Conservation (phyloP, 2,888 invertebrate species). For the Carpatolechia fugitivella region DNA sequence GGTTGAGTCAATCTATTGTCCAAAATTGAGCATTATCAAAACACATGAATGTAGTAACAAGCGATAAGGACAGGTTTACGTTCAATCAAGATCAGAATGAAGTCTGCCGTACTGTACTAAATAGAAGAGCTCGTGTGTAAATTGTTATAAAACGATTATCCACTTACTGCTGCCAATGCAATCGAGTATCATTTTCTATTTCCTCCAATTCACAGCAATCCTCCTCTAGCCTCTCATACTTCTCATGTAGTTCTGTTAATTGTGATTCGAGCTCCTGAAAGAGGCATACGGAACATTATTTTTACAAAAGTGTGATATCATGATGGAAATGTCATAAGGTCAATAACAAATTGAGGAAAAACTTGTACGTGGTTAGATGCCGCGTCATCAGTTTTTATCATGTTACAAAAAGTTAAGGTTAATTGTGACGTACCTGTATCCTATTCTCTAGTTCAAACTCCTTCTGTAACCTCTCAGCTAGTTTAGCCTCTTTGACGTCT, state of each 20-base stretch:
- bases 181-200: constrained; percentile 86
- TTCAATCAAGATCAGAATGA: background rate
- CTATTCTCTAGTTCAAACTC: constrained; percentile 77
- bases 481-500: constrained; percentile 80
- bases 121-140: background rate
- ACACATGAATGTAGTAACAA: too few species aligned
- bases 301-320: too few species aligned
- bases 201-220: constrained; percentile 87
- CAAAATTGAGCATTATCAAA: too few species aligned
- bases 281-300: too few species aligned
- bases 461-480: constrained; percentile 81
- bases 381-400: too few species aligned
- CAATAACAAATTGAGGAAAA: too few species aligned
- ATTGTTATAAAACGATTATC: constrained; percentile 1
- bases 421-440: constrained; percentile 54
- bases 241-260: constrained; percentile 79
- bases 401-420: background rate
- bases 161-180: constrained; percentile 80
- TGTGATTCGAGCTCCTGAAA: constrained; percentile 72
- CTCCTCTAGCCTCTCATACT: constrained; percentile 83
- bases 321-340: background rate
- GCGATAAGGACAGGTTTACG: too few species aligned
- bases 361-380: too few species aligned
- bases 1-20: too few species aligned
- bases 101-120: background rate